Percentiles rank a stretch among this genome's conserved stretches.
Conservation (phyloP, 2,113 vertebrate genomes). For the Lagopus muta region DNA sequence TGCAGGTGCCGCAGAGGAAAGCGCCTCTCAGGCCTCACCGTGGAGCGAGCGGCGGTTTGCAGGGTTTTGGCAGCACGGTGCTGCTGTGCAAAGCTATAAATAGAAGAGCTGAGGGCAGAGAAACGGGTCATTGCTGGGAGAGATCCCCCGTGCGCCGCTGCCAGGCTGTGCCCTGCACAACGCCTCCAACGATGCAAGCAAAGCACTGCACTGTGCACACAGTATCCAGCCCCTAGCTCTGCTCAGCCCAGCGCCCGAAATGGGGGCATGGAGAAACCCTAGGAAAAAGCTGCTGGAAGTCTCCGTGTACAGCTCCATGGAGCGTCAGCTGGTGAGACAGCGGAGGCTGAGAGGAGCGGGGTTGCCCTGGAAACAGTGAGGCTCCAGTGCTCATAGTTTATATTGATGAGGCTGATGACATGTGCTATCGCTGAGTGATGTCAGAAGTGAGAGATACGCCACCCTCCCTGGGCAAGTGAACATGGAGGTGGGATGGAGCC, state of each 20-base stretch:
- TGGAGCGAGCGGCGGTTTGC: rapidly evolving
- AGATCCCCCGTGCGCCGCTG: not conserved
- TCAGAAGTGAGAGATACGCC: not conserved
- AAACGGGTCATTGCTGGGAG: not conserved
- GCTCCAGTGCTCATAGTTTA: not conserved
- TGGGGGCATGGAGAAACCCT: rapidly evolving
- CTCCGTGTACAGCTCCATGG: not conserved
- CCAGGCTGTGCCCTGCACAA: not conserved
- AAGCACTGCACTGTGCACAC: rapidly evolving
- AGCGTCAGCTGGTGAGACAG: not conserved
- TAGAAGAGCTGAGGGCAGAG: not conserved
- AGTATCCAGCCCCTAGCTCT: not conserved
- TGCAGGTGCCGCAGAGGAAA: not conserved
- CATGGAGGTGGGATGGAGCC: rapidly evolving
- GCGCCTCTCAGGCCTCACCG: not conserved
- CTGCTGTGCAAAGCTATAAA: not conserved
- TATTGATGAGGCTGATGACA: not conserved
- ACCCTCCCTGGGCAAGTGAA: rapidly evolving
- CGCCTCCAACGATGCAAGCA: not conserved
- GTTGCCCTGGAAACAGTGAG: constrained; percentile 62
- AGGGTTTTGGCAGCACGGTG: not conserved
- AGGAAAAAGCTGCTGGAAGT: not conserved
- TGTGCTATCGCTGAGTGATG: not conserved
- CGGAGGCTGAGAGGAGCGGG: not conserved
- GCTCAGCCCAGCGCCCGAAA: not conserved